phyloP scores from a whole-genome alignment of 64 coral and sea anemone genomes.

The Catalaphyllia jardinei region DNA sequence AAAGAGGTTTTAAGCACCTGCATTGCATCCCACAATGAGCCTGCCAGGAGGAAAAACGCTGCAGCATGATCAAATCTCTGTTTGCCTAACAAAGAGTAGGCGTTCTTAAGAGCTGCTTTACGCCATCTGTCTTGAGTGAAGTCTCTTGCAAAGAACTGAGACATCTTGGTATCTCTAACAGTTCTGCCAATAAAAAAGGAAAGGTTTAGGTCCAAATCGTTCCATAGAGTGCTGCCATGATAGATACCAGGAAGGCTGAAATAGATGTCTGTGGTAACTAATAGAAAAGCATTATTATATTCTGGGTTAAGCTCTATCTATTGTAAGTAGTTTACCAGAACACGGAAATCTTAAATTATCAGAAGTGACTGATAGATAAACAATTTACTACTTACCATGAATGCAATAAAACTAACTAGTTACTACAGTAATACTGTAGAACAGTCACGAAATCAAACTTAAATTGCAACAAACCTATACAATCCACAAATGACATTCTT shows the following conservation, averaged over 20 bases:
- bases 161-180: slow-evolving; percentile 87
- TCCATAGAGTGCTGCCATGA: background rate
- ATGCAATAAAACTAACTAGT: background rate
- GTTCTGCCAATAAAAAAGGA: slow-evolving; percentile 58
- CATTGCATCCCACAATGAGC: slow-evolving; percentile 94
- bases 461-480: slow-evolving; percentile 69
- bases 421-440: background rate
- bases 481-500: slow-evolving; percentile 97
- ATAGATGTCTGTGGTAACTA: too few species aligned
- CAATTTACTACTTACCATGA: background rate
- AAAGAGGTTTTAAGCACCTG: slow-evolving; percentile 49
- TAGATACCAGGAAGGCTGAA: background rate
- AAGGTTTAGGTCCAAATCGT: background rate
- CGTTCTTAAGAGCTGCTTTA: slow-evolving; percentile 96
- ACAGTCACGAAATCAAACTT: background rate
- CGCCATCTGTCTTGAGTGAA: slow-evolving; percentile 95
- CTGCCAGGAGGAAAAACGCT: slow-evolving; percentile 94
- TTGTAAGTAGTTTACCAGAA: too few species aligned
- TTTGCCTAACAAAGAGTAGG: slow-evolving; percentile 90
- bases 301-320: too few species aligned
- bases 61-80: slow-evolving; percentile 99
- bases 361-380: background rate
- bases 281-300: too few species aligned
- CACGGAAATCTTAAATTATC: too few species aligned
- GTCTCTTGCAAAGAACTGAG: slow-evolving; percentile 87